Evolutionary conservation across 92 coral and sea anemone species (phyloP).

Genomic region (Zoanthus gigantus): DNA sequence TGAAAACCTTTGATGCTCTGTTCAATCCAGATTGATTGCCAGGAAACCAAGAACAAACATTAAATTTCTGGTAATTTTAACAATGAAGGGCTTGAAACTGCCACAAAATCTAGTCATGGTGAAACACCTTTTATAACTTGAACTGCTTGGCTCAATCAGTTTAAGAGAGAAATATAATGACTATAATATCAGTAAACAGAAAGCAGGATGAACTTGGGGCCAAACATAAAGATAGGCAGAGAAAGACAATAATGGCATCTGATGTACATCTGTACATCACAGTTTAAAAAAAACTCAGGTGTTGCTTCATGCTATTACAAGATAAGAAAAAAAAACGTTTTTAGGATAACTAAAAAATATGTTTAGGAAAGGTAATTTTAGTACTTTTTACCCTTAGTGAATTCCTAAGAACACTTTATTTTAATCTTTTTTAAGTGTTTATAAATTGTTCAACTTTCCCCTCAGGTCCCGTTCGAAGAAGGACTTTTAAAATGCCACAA

Average conservation of each 20-base stretch:
- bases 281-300: no score
- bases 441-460: background rate
- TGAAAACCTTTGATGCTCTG: background rate
- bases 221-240: no score
- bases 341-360: no score
- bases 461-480: constrained; percentile 41
- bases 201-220: background rate
- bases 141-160: background rate
- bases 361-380: no score
- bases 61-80: background rate
- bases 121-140: background rate
- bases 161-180: background rate
- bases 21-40: background rate
- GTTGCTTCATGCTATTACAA: background rate
- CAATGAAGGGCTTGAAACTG: background rate
- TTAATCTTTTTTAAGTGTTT: background rate
- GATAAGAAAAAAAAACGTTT: no score
- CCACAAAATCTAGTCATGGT: background rate
- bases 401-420: background rate
- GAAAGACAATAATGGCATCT: no score
- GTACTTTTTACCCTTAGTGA: no score
- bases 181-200: background rate
- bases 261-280: no score
- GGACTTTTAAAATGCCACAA: constrained; percentile 38
- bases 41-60: background rate